Base-by-base conservation (phyloP, 1,140 invertebrate genomes). In the Heliconius hewitsoni region DNA sequence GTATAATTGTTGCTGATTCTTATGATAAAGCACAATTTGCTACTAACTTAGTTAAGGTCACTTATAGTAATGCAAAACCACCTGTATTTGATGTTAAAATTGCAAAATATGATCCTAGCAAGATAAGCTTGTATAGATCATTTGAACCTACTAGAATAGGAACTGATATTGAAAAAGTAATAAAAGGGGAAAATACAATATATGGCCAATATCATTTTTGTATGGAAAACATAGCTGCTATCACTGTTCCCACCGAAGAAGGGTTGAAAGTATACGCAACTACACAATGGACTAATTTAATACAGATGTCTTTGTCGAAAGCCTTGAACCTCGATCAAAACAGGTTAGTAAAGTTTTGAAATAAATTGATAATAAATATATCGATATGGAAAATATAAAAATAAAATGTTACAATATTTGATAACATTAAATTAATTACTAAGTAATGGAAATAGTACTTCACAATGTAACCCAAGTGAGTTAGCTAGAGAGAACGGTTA, bases 1-100 rank as follows among this genome's bases (percentile, higher is more conserved):
- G 97, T 0, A 89, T 98, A 6, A 93, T 98, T 4, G 96, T 97
- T 1, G 97, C 97, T 1, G 89, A 95, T 66, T 96, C 94, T 71
- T 92, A 96, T 77, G 85, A 94, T 19, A 83, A 95, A 77, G 97
- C 97, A 8, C 92, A 96, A 18, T 92, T 95, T 55, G 97, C 96
- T 9, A 95, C 96, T 1, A 95, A 95, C 81, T 89, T 96, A 80
- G 96, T 98, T 5, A 95, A 96, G 87, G 92, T 98, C 30, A 95
- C 94, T n/a, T 97, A 98, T 74, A 86, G n/a, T 70, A 85, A 91
- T 76, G 78, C 87, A 8, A 82, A 37, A 76, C 78, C 77, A 81
- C 87, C 90, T 70, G 79, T 89, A 1, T 60, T 84, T 46, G 89
- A 91, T 81, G 72, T 92, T 1, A 87, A 82, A 81, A 71, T 81